Evolutionary conservation across 30 jellyfish, hydroid and myxozoan genomes (phyloP), one percentile per base, ranked within the genome.

Genomic region (Sanderia malayensis): DNA sequence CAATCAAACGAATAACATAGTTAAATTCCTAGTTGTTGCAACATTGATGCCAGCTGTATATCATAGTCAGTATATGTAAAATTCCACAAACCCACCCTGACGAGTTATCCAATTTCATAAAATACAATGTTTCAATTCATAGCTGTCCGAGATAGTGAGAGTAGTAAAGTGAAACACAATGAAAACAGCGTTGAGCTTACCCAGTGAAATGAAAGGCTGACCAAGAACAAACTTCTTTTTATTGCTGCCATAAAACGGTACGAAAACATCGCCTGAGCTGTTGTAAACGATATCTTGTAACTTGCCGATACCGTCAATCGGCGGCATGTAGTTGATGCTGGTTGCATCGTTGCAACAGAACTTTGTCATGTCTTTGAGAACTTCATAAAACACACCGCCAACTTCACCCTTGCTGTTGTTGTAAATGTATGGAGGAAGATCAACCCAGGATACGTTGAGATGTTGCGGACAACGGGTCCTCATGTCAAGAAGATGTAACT

Each of bases 401-500:
- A 58, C 23, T 41, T 21, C 61, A 2, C 90, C 90, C 4, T 59
- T 85, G 23, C 45, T 68, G 9, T 79, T 44, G 66, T 62, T 69
- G 80, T 80, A 80, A 0, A 80, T 80, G 67, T 80, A 80, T 0
- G 93, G 93, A 10, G 93, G 93, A 22, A 68, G 60, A 27, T 70
- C 73, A 17, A 58, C 76, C 93, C 93, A 80, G 13, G 82, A 58
- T 18, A 79, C 75, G 18, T 72, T 45, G 34, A 79, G 82, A 7
- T 28, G 21, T 18, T 47, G 69, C 17, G 87, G 87, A 31, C 87
- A 76, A 8, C 87, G 87, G 61, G 46, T 61, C 0, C 80, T 34
- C 58, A 73, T 31, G 26, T 73, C 53, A 1, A 29, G 63, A 22
- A 73, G 24, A 74, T 73, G 61, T 2, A 60, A 18, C 30, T 18